Evolutionary conservation across 2,797 vertebrate genomes (phyloP).

Genomic region (Enteromius viviparus): DNA sequence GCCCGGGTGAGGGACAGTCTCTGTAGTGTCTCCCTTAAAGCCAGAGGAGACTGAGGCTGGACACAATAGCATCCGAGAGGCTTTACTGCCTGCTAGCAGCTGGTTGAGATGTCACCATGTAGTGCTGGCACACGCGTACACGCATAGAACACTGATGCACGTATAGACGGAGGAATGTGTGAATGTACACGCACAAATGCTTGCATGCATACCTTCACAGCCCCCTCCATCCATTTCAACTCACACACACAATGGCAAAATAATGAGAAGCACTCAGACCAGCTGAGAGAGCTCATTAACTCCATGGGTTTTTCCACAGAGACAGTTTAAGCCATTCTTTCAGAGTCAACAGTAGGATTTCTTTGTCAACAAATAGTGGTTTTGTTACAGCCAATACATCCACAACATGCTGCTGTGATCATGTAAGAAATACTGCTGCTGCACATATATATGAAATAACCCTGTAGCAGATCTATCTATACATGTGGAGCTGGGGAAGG

Average conservation of each 20-base stretch:
- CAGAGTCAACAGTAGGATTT: not conserved
- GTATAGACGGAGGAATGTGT: slow-evolving; percentile 25
- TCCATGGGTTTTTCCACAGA: slow-evolving; percentile 35
- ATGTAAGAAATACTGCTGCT: not conserved
- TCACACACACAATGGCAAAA: slow-evolving; percentile 48
- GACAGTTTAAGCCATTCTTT: slow-evolving; percentile 43
- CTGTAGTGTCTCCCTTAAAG: slow-evolving; percentile 51
- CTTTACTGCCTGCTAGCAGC: slow-evolving; percentile 57
- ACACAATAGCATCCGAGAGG: slow-evolving; percentile 59
- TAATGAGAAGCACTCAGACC: slow-evolving; percentile 56
- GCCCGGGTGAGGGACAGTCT: slow-evolving; percentile 45
- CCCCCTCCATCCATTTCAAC: slow-evolving; percentile 21
- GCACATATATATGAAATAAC: not conserved
- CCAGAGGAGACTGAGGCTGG: slow-evolving; percentile 43
- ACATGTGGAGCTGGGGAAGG: not conserved
- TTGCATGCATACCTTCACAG: slow-evolving; percentile 29
- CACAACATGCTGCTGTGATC: no score
- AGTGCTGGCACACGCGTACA: slow-evolving; percentile 35
- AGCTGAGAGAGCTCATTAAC: slow-evolving; percentile 57
- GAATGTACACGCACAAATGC: not conserved
- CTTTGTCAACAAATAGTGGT: not conserved
- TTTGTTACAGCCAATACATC: not conserved
- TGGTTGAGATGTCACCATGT: slow-evolving; percentile 58
- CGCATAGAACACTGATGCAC: slow-evolving; percentile 30
- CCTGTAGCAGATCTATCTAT: no score